Evolutionary conservation across 2,888 invertebrate species (phyloP), one percentile per base, ranked within the genome.

Genomic region (Rambutsinella grinnellia): DNA sequence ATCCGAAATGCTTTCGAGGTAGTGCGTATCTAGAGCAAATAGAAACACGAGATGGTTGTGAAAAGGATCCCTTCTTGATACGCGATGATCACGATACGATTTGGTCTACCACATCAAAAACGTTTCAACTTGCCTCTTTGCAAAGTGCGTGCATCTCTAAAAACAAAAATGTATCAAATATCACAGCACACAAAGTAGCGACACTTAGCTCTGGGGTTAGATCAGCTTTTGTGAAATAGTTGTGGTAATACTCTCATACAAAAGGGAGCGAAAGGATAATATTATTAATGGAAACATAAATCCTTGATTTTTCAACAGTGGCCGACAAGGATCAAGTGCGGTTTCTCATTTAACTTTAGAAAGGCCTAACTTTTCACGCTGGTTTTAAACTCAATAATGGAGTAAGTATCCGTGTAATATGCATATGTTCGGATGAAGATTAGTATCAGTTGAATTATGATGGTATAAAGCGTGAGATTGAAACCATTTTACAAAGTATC

Each of bases 91-190:
- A 17, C 44, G 58, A 58, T 28, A 24, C 58, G 56, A 23, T 1
- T 28, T 19, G 65, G 71, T 44, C 65, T 44, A 71, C 71, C 71
- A 65, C 71, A 65, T 65, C 71, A 58, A 71, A 71, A 46, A 49
- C 51, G 5, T 36, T 36, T 36, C 36, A 36, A 13, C 36, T n/a
- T 36, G 36, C 36, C 36, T 36, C 13, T 13, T 13, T 36, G 36
- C 36, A 36, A 36, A 8, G 6, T 36, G 36, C 36, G 13, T 36
- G 36, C 13, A 36, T 5, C 36, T 13, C 36, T 8, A 36, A 13
- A 36, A 13, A 36, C 6, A 36, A 36, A 36, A 36, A 36, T 36
- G 13, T 36, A 5, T 36, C 36, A 36, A 36, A 36, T 36, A 36
- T 36, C 36, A 36, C 6, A 36, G 36, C 13, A 13, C 5, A 36